Evolutionary conservation across 2,888 invertebrate genomes (phyloP), one percentile per base, ranked within the genome.

Genomic region (Fragum sueziense): DNA sequence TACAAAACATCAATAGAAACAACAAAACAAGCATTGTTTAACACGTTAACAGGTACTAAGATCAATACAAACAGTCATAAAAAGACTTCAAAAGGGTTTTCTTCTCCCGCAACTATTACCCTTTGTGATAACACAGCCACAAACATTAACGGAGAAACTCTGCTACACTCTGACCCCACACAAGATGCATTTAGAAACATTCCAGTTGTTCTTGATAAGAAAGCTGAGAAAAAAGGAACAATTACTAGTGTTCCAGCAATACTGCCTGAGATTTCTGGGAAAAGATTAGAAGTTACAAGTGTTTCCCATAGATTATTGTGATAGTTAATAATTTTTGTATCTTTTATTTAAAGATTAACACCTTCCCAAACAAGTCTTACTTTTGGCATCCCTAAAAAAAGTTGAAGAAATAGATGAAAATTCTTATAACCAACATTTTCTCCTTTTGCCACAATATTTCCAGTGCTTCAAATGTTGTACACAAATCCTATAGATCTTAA

Each of bases 251-350:
- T 84, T 27, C 73, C 82, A 2, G 79, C 79, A 22, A 31, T 88
- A 47, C 69, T 89, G 27, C 89, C 89, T 14, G 89, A 87, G 80
- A 89, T 89, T 31, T 75, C 88, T 31, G 89, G 89, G n/a, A 89
- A 88, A 59, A 57, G 87, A 51, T 67, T 89, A 20, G 82, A 87
- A 77, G 86, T 88, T 20, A 79, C 78, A 9, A 80, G 82, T n/a
- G 81, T 86, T 20, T 73, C 82, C 25, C 87, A 89, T 47, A 79
- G 88, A 57, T 78, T 87, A 59, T 61, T 88, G 51, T 88, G 71
- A 71, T 41, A 62, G n/a, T n/a, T n/a, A n/a, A n/a, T n/a, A n/a
- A n/a, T n/a, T n/a, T n/a, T n/a, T n/a, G n/a, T n/a, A n/a, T n/a
- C n/a, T n/a, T n/a, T n/a, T n/a, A n/a, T n/a, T n/a, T n/a, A n/a